Evolutionary conservation across 2,113 vertebrate species (phyloP).

Genomic region (Planiliza haematocheilus): DNA sequence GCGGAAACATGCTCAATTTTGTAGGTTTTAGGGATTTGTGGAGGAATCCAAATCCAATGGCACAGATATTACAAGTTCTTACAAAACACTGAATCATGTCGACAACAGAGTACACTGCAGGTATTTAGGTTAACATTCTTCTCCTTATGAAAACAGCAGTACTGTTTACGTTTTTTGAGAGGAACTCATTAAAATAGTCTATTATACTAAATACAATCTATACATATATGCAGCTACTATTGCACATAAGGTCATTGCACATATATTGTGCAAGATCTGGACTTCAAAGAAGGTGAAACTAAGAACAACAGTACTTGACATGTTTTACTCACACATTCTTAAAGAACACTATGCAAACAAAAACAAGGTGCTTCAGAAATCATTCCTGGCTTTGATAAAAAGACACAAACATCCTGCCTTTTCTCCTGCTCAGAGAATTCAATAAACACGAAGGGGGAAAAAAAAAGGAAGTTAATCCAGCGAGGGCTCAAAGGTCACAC

Average conservation of each 20-base stretch:
- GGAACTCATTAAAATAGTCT: conserved; percentile 29
- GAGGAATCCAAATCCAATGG: conserved; percentile 58
- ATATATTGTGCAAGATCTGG: background rate
- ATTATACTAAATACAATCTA: background rate
- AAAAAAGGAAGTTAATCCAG: conserved; percentile 56
- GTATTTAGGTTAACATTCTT: conserved; percentile 51
- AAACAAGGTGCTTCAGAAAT: conserved; percentile 36
- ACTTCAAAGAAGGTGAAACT: background rate
- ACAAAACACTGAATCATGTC: conserved; percentile 34
- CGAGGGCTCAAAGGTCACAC: conserved; percentile 59
- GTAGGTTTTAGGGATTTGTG: conserved; percentile 66
- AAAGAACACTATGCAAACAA: background rate
- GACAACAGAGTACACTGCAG: conserved; percentile 18
- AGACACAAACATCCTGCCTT: conserved; percentile 29
- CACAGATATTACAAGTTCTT: conserved; percentile 53
- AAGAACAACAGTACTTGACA: background rate
- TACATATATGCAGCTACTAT: background rate
- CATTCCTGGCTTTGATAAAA: conserved; percentile 13
- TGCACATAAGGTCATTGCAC: background rate
- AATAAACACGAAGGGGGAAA: conserved; percentile 19
- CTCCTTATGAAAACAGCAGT: conserved; percentile 44
- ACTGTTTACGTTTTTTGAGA: conserved; percentile 32
- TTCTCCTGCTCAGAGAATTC: conserved; percentile 42
- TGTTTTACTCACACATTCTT: background rate
- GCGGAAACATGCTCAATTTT: conserved; percentile 47